These are phyloP conservation scores for Manis crassicaudata DNA, from an alignment of 2,797 vertebrate genomes.

Conservation along the genomic window DNA sequence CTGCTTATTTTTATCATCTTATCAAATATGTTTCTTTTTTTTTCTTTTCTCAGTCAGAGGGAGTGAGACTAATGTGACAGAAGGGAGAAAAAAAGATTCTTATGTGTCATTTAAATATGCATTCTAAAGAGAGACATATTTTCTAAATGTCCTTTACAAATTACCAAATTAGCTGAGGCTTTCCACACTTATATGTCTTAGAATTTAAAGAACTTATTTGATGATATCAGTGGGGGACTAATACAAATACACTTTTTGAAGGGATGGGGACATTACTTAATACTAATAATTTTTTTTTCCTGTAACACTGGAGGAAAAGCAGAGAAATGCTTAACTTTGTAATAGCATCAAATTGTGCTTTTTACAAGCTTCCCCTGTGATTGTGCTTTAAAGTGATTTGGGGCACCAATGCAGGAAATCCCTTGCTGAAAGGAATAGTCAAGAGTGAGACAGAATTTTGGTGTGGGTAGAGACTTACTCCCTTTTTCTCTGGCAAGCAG, in stretches of 20 bases:
- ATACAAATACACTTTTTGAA: slow-evolving; percentile 5
- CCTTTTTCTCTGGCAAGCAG: background rate
- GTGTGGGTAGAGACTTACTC: background rate
- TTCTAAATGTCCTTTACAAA: background rate
- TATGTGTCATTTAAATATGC: background rate
- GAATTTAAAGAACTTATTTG: slow-evolving; percentile 36
- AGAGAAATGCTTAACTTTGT: background rate
- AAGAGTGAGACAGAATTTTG: background rate
- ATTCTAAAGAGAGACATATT: background rate
- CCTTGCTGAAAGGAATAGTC: background rate
- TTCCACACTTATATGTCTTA: slow-evolving; percentile 35
- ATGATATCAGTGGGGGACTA: slow-evolving; percentile 25
- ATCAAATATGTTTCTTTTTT: background rate
- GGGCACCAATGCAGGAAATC: background rate
- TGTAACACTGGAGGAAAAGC: background rate
- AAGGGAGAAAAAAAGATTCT: background rate
- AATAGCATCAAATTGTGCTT: background rate
- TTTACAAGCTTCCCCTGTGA: background rate
- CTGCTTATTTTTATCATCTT: background rate
- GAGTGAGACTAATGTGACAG: background rate
- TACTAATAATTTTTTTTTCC: background rate
- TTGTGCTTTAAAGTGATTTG: background rate
- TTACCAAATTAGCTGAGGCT: background rate
- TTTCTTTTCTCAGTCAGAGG: background rate
- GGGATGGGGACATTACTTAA: slow-evolving; percentile 24